phyloP scores from a whole-genome alignment of 2,888 invertebrate species.

The Apodemia zela region DNA sequence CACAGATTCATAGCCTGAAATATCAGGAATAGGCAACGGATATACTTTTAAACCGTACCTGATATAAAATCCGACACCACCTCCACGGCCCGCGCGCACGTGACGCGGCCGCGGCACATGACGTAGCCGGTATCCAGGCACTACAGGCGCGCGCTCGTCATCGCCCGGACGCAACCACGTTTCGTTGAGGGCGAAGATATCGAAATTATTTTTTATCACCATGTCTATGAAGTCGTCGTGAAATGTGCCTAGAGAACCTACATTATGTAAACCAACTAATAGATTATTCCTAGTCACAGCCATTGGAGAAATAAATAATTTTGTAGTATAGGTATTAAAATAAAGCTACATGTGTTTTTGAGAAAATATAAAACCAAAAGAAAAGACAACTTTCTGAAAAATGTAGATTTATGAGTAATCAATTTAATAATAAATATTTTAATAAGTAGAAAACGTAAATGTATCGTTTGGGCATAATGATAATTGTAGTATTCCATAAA shows the following conservation, averaged over 20 bases:
- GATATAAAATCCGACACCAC: not conserved
- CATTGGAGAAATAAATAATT: not conserved
- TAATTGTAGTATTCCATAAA: too few relatives aligned
- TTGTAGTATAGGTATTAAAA: too few relatives aligned
- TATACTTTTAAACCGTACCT: not conserved
- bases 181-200: slow-evolving; percentile 27
- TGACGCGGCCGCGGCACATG: slow-evolving; percentile 20
- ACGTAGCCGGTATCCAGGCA: slow-evolving; percentile 24
- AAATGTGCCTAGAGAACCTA: slow-evolving; percentile 19
- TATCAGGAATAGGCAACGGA: not conserved
- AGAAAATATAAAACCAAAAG: too few relatives aligned
- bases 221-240: slow-evolving; percentile 25
- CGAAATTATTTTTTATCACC: slow-evolving; percentile 19
- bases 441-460: too few relatives aligned
- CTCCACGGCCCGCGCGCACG: not conserved
- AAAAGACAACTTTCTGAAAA: too few relatives aligned
- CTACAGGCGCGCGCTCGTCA: slow-evolving; percentile 22
- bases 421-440: too few relatives aligned
- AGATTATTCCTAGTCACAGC: not conserved
- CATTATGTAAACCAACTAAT: slow-evolving; percentile 14
- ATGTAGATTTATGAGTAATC: too few relatives aligned
- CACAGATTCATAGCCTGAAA: not conserved
- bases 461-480: too few relatives aligned
- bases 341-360: too few relatives aligned
- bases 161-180: slow-evolving; percentile 26